Conservation (phyloP, 2,888 invertebrate genomes). For the Stenodema calcarata region DNA sequence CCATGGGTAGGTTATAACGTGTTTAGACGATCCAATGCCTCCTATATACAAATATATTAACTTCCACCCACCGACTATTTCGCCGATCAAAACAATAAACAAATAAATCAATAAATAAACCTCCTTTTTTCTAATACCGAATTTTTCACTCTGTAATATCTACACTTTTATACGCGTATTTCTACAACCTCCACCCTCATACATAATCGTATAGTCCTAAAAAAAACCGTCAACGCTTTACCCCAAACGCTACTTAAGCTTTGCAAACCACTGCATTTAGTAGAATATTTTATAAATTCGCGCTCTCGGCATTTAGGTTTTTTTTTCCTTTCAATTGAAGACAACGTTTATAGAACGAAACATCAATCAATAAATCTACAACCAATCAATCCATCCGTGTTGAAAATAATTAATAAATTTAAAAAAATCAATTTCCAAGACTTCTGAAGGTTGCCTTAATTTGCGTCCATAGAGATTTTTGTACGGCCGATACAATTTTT, state of each 20-base stretch:
- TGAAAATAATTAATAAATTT: not conserved
- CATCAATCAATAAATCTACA: not conserved
- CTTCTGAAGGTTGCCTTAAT: constrained; percentile 17
- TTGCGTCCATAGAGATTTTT: constrained; percentile 11
- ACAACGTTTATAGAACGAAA: not conserved
- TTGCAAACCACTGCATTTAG: not conserved
- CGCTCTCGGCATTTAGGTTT: not conserved
- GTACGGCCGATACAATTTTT: not conserved
- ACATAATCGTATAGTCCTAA: not conserved
- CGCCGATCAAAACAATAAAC: not conserved
- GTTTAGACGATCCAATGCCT: no score
- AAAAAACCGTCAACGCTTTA: not conserved
- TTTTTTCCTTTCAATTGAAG: not conserved
- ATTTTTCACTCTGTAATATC: no score
- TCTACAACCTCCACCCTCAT: not conserved
- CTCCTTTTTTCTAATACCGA: not conserved
- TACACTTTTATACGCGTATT: not conserved
- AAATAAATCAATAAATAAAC: not conserved
- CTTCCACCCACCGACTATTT: not conserved
- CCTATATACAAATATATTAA: not conserved
- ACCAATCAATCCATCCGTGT: not conserved
- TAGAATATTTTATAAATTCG: not conserved
- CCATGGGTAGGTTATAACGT: no score
- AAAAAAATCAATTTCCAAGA: not conserved
- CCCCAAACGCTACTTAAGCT: not conserved